Conservation (phyloP, 2,797 vertebrate genomes). For the Pseudopleuronectes americanus region DNA sequence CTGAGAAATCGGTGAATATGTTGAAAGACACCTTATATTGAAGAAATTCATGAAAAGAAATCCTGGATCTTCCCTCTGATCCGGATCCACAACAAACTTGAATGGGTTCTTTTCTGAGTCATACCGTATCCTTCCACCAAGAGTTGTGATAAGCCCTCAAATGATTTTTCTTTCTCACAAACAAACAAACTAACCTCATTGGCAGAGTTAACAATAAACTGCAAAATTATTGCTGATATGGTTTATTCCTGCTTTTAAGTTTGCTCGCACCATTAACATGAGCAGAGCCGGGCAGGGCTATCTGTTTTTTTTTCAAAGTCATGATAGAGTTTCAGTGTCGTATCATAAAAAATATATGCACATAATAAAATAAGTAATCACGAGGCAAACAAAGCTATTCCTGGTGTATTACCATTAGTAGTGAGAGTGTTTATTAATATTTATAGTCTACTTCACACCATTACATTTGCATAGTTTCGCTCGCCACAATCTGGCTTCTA, state of each 20-base stretch:
- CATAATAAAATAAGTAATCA: constrained; percentile 56
- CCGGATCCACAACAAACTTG: too few species aligned
- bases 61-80: too few species aligned
- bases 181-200: too few species aligned
- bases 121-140: too few species aligned
- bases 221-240: too few species aligned
- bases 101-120: too few species aligned
- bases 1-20: too few species aligned
- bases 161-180: too few species aligned
- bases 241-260: background rate
- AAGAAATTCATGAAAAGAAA: too few species aligned
- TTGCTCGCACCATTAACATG: constrained; percentile 7
- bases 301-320: background rate
- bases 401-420: constrained; percentile 53
- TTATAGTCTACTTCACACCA: constrained; percentile 67
- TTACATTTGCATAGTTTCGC: constrained; percentile 54
- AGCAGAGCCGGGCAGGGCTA: background rate
- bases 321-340: constrained; percentile 28
- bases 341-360: constrained; percentile 53
- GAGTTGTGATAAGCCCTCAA: too few species aligned
- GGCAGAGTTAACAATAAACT: too few species aligned
- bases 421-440: constrained; percentile 72
- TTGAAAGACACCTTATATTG: too few species aligned
- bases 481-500: constrained; percentile 55
- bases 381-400: constrained; percentile 55